Conservation (phyloP, 2,888 invertebrate genomes). For the Ellobium chinense region DNA sequence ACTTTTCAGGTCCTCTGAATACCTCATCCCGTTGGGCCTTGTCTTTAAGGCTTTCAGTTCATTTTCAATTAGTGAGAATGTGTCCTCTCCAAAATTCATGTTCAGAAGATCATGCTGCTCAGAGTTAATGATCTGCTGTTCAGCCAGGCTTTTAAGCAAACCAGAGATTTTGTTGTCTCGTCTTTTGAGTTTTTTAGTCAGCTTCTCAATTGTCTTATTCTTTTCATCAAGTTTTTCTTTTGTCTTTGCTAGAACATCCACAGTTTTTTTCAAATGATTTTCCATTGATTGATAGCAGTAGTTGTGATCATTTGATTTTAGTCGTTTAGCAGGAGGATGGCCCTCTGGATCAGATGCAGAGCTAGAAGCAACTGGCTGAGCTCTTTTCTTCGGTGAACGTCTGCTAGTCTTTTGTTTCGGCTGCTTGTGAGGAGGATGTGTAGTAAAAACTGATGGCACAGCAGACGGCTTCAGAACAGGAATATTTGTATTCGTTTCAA, state of each 20-base stretch:
- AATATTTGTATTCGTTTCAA: not conserved
- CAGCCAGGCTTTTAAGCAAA: not conserved
- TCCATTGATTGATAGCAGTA: not conserved
- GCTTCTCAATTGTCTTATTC: not conserved
- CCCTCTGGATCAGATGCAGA: not conserved
- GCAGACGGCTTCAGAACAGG: not conserved
- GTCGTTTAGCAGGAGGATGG: not conserved
- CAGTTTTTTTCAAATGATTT: not conserved
- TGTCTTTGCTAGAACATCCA: not conserved
- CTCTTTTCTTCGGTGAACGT: not conserved
- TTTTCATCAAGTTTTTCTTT: not conserved
- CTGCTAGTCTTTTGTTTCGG: not conserved
- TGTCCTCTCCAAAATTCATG: not conserved
- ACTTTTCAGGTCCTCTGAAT: conserved; percentile 12
- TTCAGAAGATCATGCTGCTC: conserved; percentile 2
- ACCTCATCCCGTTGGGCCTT: not conserved
- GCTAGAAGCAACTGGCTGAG: not conserved
- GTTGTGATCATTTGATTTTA: not conserved
- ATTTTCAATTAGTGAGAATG: conserved; percentile 19
- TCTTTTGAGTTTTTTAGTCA: conserved; percentile 9
- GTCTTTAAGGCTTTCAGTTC: not conserved
- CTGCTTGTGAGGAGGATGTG: conserved; percentile 6
- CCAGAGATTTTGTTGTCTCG: conserved; percentile 5
- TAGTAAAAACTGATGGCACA: not conserved
- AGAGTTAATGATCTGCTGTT: not conserved